Conservation (phyloP, 2,113 vertebrate genomes). For the Mesoclemmys tuberculata region DNA sequence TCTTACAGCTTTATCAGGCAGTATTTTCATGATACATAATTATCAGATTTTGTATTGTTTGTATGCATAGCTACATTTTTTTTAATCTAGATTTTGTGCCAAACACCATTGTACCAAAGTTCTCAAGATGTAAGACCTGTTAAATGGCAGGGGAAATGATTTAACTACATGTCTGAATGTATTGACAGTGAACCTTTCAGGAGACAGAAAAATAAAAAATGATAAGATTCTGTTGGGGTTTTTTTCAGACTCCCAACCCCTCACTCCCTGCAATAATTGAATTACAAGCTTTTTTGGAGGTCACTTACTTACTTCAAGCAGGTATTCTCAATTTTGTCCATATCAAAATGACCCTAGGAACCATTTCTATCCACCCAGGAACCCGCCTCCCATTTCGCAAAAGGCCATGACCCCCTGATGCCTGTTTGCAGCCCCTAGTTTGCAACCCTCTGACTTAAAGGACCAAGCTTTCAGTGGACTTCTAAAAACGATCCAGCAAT, state of each 20-base stretch:
- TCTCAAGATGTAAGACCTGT: neutral
- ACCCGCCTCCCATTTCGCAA: neutral
- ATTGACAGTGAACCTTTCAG: fast-evolving
- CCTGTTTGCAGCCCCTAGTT: neutral
- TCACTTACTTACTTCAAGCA: neutral
- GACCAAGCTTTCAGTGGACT: neutral
- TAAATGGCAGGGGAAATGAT: fast-evolving
- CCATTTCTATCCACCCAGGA: neutral
- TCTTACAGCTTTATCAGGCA: neutral
- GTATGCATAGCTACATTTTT: neutral
- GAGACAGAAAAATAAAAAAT: neutral
- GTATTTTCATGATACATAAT: neutral
- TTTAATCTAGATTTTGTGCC: neutral
- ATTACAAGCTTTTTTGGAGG: neutral
- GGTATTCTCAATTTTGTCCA: neutral
- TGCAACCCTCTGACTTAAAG: neutral
- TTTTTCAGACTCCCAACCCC: neutral
- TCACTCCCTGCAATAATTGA: neutral
- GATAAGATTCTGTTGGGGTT: neutral
- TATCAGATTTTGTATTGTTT: neutral
- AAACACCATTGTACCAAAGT: neutral
- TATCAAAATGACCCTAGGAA: neutral
- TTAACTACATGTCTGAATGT: neutral
- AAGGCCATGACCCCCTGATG: neutral
- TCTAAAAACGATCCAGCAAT: neutral